Conservation (phyloP, 2,797 vertebrate species). For the Sebastes vulpes region DNA sequence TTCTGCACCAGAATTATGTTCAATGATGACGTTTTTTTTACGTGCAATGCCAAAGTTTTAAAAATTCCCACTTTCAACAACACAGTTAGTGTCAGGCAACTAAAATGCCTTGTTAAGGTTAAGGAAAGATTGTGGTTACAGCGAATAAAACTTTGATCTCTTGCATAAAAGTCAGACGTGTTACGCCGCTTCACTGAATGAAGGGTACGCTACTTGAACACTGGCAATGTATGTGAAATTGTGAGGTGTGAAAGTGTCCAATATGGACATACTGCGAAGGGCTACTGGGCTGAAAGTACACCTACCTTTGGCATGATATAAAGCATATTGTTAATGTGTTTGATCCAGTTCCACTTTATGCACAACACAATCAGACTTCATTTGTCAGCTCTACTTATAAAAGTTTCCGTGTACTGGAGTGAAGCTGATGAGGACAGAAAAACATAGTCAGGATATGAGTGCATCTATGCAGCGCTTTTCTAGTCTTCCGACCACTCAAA, state of each 20-base stretch:
- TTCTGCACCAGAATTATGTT: neutral
- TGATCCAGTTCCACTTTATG: neutral
- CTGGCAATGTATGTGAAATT: neutral
- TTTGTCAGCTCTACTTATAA: neutral
- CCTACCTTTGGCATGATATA: too few species aligned
- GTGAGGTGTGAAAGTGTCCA: neutral
- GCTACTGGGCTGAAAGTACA: neutral
- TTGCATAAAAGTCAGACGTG: neutral
- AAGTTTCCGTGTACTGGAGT: neutral
- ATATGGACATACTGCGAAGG: neutral
- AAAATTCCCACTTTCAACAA: neutral
- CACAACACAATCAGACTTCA: neutral
- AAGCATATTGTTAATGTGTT: neutral
- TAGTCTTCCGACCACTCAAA: too few species aligned
- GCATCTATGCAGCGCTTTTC: too few species aligned
- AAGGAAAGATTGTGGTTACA: neutral
- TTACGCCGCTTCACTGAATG: neutral
- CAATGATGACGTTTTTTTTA: neutral
- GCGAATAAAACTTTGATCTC: too few species aligned
- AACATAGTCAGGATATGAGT: neutral
- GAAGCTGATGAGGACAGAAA: neutral
- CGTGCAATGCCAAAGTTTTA: neutral
- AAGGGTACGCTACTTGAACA: too few species aligned
- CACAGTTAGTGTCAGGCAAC: neutral
- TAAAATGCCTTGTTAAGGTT: neutral